Evolutionary conservation across 2,888 invertebrate genomes (phyloP), one percentile per base, ranked within the genome.

Genomic region (Amiota mariae): DNA sequence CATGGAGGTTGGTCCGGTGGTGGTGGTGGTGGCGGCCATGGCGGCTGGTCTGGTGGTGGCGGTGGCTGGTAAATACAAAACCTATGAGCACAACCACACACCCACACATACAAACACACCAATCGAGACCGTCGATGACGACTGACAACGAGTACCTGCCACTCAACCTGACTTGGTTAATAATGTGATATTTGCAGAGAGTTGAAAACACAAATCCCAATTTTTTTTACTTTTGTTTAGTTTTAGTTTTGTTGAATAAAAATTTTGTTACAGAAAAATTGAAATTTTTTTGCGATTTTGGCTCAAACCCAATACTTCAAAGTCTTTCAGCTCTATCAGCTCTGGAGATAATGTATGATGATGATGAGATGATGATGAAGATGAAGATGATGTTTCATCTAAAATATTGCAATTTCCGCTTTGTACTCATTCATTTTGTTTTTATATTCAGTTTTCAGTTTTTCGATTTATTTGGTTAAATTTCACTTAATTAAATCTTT

Each of bases 61-160:
- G 72, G 82, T 73, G 75, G 82, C 75, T 82, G 82, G 83, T 82
- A 81, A 79, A 67, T 46, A 20, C 11, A 20, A 24, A 2, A 12
- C 20, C 8, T n/a, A 20, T 20, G 4, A 36, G 8, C 20, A 36
- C n/a, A 24, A 18, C 20, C 24, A 15, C 59, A 24, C 20, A 2
- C 46, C 2, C 63, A 36, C n/a, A 6, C 13, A 63, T 46, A n/a
- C n/a, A 54, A 3, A 12, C 54, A n/a, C 54, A 54, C 13, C 54
- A 15, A 15, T 15, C n/a, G 54, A 13, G 54, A 54, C n/a, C 15
- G 54, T 15, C 54, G 36, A 36, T 36, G 36, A 36, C 36, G 15
- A 54, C 54, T 15, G 15, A 54, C 54, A 54, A 63, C 63, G 63
- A 36, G 63, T 63, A 63, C 63, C 63, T 63, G 24, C 36, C 24